phyloP scores from a whole-genome alignment of 1,140 invertebrate genomes.

The Leucophenga varia region DNA sequence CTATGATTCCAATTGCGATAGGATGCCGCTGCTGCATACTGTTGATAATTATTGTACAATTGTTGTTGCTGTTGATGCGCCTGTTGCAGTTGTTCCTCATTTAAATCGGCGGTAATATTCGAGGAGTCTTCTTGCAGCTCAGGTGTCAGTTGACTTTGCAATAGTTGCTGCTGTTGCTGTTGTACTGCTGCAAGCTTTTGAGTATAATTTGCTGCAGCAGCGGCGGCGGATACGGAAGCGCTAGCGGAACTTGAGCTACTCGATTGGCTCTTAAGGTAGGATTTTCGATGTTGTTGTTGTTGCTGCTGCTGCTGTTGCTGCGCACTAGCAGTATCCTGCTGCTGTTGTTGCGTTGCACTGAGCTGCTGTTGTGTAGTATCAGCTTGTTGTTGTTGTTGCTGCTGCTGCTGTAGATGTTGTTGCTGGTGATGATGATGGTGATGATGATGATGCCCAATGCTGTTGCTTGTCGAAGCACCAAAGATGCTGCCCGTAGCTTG shows the following conservation, averaged over 20 bases:
- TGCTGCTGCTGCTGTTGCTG: constrained; percentile 26
- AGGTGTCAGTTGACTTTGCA: constrained; percentile 37
- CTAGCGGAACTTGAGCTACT: constrained; percentile 30
- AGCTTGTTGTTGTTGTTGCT: constrained; percentile 31
- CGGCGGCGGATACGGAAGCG: constrained; percentile 17
- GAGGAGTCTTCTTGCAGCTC: constrained; percentile 51
- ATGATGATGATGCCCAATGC: constrained; percentile 23
- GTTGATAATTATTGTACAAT: constrained; percentile 52
- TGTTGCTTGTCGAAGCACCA: constrained; percentile 10
- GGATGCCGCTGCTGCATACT: constrained; percentile 46
- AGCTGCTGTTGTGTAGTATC: constrained; percentile 22
- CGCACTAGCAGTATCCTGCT: constrained; percentile 32
- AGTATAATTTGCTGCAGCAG: constrained; percentile 29
- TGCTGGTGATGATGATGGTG: constrained; percentile 28
- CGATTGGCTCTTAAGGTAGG: constrained; percentile 7
- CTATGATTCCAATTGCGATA: constrained; percentile 53
- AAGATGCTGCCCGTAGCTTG: constrained; percentile 12
- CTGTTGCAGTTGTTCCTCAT: constrained; percentile 49
- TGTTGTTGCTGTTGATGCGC: constrained; percentile 44
- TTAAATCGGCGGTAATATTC: constrained; percentile 51
- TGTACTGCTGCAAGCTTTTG: constrained; percentile 31
- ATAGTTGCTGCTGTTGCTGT: constrained; percentile 38
- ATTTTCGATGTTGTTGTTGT: constrained; percentile 29
- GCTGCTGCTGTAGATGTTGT: constrained; percentile 39
- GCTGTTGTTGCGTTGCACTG: constrained; percentile 19